Percentiles rank a stretch among this genome's conserved stretches.
phyloP scores from a whole-genome alignment of 2,797 vertebrate genomes.

The Enteromius argenteus region DNA sequence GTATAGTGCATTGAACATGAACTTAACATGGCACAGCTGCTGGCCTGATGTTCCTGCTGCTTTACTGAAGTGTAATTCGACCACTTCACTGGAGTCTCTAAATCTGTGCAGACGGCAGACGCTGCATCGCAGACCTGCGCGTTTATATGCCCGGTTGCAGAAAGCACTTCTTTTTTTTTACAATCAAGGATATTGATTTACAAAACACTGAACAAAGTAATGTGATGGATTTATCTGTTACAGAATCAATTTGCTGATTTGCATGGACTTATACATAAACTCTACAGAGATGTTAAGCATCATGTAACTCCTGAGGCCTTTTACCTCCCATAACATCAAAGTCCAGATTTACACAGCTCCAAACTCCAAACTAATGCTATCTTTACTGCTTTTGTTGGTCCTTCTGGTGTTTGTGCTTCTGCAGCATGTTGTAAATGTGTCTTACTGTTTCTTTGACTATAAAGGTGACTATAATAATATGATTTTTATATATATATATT shows the following conservation, averaged over 20 bases:
- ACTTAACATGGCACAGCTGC: conserved; percentile 67
- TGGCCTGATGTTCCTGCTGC: conserved; percentile 69
- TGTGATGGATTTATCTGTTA: conserved; percentile 15
- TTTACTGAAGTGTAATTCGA: conserved; percentile 60
- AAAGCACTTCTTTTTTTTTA: background rate
- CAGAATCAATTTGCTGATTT: background rate
- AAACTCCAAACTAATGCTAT: background rate
- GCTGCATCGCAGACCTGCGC: background rate
- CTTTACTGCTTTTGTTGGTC: background rate
- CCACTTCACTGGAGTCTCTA: conserved; percentile 19
- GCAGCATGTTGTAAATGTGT: background rate
- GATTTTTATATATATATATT: too few species aligned
- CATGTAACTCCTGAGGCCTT: conserved; percentile 16
- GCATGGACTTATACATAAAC: background rate
- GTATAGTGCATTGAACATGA: conserved; percentile 37
- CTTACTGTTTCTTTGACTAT: background rate
- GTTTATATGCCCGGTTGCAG: background rate
- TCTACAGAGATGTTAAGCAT: background rate
- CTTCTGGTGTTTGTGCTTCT: background rate
- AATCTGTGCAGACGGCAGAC: background rate
- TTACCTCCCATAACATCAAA: conserved; percentile 27
- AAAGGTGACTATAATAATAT: background rate
- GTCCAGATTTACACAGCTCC: background rate
- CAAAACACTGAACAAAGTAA: background rate
- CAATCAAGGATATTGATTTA: background rate